Evolutionary conservation across 1,140 invertebrate genomes (phyloP).

Genomic region (Solenopsis fugax): DNA sequence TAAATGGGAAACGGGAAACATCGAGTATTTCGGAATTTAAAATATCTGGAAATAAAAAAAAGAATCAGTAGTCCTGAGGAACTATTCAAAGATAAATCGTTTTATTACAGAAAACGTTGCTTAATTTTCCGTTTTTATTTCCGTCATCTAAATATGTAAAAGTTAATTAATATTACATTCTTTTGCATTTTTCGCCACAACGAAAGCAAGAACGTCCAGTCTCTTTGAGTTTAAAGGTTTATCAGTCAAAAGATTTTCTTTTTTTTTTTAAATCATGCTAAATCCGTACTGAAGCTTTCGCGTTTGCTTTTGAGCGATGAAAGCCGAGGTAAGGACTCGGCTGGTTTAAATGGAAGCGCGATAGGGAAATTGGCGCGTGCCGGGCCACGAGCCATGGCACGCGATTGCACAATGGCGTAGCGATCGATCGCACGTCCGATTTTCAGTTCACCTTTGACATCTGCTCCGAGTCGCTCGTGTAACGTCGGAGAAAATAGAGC

Average conservation of each 20-base stretch:
- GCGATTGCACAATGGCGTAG: slow-evolving; percentile 47
- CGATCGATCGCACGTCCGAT: slow-evolving; percentile 10
- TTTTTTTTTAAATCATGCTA: background rate
- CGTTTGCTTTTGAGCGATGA: background rate
- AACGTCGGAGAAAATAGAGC: background rate
- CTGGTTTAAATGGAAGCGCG: slow-evolving; percentile 33
- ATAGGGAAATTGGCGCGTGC: slow-evolving; percentile 44
- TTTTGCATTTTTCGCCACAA: background rate
- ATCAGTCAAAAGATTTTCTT: too few relatives aligned
- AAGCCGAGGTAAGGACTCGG: background rate
- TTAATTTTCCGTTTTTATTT: background rate
- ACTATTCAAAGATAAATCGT: background rate
- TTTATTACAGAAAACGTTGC: background rate
- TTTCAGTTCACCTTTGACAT: background rate
- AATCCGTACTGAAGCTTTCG: background rate
- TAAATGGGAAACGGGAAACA: background rate
- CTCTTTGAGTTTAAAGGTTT: background rate
- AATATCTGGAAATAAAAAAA: too few relatives aligned
- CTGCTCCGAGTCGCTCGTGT: background rate
- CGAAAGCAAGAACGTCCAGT: background rate
- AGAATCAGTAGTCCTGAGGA: background rate
- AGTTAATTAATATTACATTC: background rate
- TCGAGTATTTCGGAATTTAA: background rate
- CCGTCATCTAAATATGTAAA: background rate
- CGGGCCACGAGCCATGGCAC: slow-evolving; percentile 5